A percentile compares a stretch with the other conserved stretches of the same genome.
Conservation (phyloP, 1,140 invertebrate species). For the Thaumatotibia leucotreta region DNA sequence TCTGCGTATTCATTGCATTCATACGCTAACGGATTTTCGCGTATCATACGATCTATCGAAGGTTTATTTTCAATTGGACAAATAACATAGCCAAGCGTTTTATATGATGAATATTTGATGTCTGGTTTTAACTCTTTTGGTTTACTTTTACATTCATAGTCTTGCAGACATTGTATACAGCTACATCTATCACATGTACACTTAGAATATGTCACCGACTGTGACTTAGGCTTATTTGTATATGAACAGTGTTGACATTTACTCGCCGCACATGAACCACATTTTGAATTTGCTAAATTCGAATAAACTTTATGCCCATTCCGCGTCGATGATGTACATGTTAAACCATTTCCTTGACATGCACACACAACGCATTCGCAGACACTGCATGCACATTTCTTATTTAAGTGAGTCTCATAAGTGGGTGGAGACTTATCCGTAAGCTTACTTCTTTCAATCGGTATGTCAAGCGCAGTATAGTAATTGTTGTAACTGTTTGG, state of each 20-base stretch:
- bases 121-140: neutral
- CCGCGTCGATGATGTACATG: neutral
- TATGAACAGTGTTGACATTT: constrained; percentile 37
- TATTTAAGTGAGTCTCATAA: neutral
- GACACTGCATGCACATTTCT: constrained; percentile 20
- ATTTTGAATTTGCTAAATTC: neutral
- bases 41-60: neutral
- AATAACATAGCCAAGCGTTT: neutral
- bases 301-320: neutral
- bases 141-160: neutral
- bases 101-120: neutral
- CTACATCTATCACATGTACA: constrained; percentile 29
- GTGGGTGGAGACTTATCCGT: neutral
- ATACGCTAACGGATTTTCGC: neutral
- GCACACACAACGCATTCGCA: constrained; percentile 37
- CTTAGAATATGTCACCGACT: neutral
- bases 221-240: too few species aligned
- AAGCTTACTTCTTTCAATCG: neutral
- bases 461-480: neutral
- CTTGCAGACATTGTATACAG: constrained; percentile 28
- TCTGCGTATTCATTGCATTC: neutral
- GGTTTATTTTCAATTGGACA: constrained; percentile 11
- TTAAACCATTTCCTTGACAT: constrained; percentile 21
- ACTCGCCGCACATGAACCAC: constrained; percentile 33
- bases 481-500: neutral